Evolutionary conservation across 2,113 vertebrate genomes (phyloP).

Genomic region (Cyprinodon variegatus): DNA sequence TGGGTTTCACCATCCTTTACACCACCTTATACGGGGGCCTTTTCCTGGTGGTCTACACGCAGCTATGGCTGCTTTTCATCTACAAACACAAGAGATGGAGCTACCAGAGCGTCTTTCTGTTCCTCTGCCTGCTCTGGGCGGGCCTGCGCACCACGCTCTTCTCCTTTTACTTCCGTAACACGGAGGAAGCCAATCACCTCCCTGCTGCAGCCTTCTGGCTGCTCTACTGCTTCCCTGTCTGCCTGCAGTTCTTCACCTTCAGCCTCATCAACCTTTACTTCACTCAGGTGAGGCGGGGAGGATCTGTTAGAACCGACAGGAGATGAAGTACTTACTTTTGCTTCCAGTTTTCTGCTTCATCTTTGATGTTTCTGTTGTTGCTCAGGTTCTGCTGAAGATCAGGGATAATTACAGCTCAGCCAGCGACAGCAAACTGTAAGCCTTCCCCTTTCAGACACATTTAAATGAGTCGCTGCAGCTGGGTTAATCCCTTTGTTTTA

Average conservation of each 20-base stretch:
- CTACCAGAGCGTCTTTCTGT: constrained; percentile 88
- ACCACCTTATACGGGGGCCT: constrained; percentile 81
- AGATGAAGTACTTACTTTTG: background rate
- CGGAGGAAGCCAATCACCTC: constrained; percentile 84
- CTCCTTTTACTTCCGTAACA: constrained; percentile 86
- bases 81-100: constrained; percentile 87
- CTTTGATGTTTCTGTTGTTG: background rate
- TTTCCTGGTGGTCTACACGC: constrained; percentile 84
- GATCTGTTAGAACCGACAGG: background rate
- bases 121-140: constrained; percentile 87
- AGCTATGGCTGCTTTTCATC: constrained; percentile 86
- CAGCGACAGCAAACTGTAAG: constrained; percentile 83
- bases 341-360: constrained; percentile 1
- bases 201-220: constrained; percentile 84
- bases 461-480: background rate
- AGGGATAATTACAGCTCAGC: constrained; percentile 76
- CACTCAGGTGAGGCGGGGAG: constrained; percentile 81
- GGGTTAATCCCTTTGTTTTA: background rate
- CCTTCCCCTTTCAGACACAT: constrained; percentile 22
- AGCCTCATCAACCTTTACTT: constrained; percentile 89
- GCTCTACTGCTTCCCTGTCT: constrained; percentile 88
- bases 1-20: constrained; percentile 86
- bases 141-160: constrained; percentile 87
- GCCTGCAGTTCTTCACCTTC: constrained; percentile 90
- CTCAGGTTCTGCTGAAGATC: constrained; percentile 86